A percentile compares a stretch with the other conserved stretches of the same genome.
Evolutionary conservation across 2,797 vertebrate species (phyloP).

Genomic region (Diplodus sargus): DNA sequence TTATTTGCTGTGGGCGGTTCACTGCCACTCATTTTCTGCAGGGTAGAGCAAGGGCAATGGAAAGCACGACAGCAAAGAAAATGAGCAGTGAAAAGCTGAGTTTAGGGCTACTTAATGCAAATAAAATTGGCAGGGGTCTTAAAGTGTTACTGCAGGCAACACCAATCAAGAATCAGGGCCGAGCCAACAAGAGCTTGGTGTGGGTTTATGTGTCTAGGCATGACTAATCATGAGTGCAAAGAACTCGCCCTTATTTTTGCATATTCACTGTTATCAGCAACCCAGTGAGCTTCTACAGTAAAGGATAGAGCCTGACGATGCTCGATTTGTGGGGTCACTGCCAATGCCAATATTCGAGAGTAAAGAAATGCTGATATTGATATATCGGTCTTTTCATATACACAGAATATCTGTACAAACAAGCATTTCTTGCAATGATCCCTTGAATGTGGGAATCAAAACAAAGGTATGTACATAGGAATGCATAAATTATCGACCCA

Average conservation of each 20-base stretch:
- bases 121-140: slow-evolving; percentile 60
- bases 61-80: slow-evolving; percentile 57
- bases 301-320: slow-evolving; percentile 12
- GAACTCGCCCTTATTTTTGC: slow-evolving; percentile 46
- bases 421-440: too few relatives aligned
- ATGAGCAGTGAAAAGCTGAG: slow-evolving; percentile 56
- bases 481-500: too few relatives aligned
- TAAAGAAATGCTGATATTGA: too few relatives aligned
- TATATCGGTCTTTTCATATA: too few relatives aligned
- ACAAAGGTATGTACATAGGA: too few relatives aligned
- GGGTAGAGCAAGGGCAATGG: slow-evolving; percentile 59
- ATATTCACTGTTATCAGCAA: slow-evolving; percentile 59
- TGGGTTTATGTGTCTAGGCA: slow-evolving; percentile 44
- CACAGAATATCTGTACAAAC: too few relatives aligned
- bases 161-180: slow-evolving; percentile 51
- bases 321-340: too few relatives aligned
- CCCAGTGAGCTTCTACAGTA: slow-evolving; percentile 19
- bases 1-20: slow-evolving; percentile 66
- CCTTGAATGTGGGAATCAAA: too few relatives aligned
- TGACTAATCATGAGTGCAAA: slow-evolving; percentile 49
- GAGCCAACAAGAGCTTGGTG: slow-evolving; percentile 41
- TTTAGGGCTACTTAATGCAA: slow-evolving; percentile 67
- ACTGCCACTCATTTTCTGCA: slow-evolving; percentile 58
- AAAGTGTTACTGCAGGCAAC: slow-evolving; percentile 54
- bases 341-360: too few relatives aligned